Percentiles rank a stretch among this genome's conserved stretches.
These are phyloP conservation scores for Saxicola maurus DNA, from an alignment of 2,797 vertebrate genomes.

Conservation along the genomic window DNA sequence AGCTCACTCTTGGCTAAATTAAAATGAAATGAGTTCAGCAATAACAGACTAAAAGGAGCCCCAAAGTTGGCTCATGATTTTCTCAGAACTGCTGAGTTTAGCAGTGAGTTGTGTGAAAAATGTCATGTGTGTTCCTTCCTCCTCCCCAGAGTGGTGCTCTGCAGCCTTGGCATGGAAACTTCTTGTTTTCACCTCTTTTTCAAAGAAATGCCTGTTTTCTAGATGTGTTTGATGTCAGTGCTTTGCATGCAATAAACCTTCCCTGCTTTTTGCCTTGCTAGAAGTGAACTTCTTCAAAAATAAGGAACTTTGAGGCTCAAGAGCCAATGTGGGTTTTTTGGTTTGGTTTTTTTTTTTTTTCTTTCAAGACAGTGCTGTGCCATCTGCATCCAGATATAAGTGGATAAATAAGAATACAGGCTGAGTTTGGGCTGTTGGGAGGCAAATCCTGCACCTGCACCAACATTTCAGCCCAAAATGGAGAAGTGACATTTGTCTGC, in stretches of 20 bases:
- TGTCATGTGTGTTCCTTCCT: neutral
- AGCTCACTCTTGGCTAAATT: neutral
- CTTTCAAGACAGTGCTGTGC: neutral
- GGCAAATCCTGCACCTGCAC: slow-evolving; percentile 13
- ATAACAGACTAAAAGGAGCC: neutral
- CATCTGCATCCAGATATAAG: neutral
- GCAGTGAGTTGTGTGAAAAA: neutral
- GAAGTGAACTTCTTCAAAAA: neutral
- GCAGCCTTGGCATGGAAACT: neutral
- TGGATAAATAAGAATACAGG: neutral
- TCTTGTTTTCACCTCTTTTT: neutral
- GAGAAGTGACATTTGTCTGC: neutral
- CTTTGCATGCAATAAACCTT: neutral
- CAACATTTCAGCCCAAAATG: neutral
- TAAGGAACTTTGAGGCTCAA: neutral
- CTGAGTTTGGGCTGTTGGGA: neutral
- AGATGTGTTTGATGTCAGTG: neutral
- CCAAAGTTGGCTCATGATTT: neutral
- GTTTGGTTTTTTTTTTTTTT: neutral
- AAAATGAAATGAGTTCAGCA: neutral
- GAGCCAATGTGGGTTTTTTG: neutral
- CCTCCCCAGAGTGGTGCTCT: neutral
- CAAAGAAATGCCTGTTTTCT: neutral
- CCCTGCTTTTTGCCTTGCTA: neutral
- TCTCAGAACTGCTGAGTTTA: neutral